These are phyloP conservation scores for Synergus japonicus DNA, from an alignment of 2,888 invertebrate species.

Conservation along the genomic window DNA sequence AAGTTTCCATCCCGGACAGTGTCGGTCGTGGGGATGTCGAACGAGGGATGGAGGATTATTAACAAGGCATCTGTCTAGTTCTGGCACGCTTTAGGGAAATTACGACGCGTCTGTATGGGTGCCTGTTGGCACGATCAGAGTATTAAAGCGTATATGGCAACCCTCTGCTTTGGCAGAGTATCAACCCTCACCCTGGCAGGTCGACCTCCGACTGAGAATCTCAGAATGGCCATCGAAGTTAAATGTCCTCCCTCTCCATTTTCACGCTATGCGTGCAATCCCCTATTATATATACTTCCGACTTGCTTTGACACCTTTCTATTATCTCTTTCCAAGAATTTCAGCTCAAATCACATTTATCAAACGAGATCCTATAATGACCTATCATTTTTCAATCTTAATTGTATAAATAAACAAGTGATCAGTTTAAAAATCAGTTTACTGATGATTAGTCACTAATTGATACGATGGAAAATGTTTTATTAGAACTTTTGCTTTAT, in stretches of 20 bases:
- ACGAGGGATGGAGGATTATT: constrained; percentile 53
- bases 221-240: constrained; percentile 41
- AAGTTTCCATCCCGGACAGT: constrained; percentile 34
- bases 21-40: background rate
- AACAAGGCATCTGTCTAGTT: constrained; percentile 63
- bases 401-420: background rate
- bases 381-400: background rate
- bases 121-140: constrained; percentile 59
- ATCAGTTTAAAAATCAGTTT: background rate
- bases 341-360: constrained; percentile 11
- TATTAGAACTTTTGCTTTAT: too few relatives aligned
- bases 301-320: constrained; percentile 37
- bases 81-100: constrained; percentile 58
- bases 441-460: too few relatives aligned
- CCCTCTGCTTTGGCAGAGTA: constrained; percentile 53
- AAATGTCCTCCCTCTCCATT: constrained; percentile 41
- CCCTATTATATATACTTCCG: constrained; percentile 29
- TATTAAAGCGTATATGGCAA: constrained; percentile 59
- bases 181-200: constrained; percentile 49
- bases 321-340: constrained; percentile 10
- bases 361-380: background rate
- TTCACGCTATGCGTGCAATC: constrained; percentile 27
- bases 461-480: too few relatives aligned
- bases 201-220: constrained; percentile 45
- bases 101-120: constrained; percentile 57